Base-by-base conservation (phyloP, 92 coral and sea anemone species). In the Zoanthus solanderi region DNA sequence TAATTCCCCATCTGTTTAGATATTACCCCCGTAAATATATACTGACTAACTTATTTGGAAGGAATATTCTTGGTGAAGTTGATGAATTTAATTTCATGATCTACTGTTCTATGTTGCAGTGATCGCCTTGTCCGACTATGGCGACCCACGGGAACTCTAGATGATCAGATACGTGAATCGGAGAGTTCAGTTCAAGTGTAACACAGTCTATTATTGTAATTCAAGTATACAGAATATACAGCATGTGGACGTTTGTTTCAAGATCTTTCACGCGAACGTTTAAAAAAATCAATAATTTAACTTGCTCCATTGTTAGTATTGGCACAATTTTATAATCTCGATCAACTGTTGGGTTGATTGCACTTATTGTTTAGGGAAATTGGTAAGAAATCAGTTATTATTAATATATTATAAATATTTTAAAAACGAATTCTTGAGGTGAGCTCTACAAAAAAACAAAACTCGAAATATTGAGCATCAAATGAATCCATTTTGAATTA, bases 41-140 rank as follows among this genome's bases (percentile, higher is more conserved):
- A 37, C 42, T 0, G 2, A 37, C 42, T 4, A 37, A 37, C 42
- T 37, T 37, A 37, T 23, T 23, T 23, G 42, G 42, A 37, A 37
- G 42, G 42, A 37, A 63, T 50, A 11, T 4, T 3, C 56, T 7
- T 3, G 6, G 56, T 50, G 56, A 50, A 50, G 56, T 0, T 50
- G 56, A 50, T 50, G 56, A 50, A 50, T 50, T 0, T 3, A 63
- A 63, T 23, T 1, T n/a, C 28, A 61, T 61, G 16, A 37, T 63
- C 4, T 63, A 18, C 31, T 63, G 2, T 63, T 15, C 45, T 75
- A 78, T 28, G n/a, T 90, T 90, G 68, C 89, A 97, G 99, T 88
- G 99, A 97, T 91, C 98, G 99, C 48, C 94, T 95, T 78, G 98
- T 97, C 11, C 97, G 99, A 79, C 89, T 97, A 32, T 97, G 99